A percentile compares a stretch with the other conserved stretches of the same genome.
These are phyloP conservation scores for Coremacera marginata DNA, from an alignment of 2,888 invertebrate species.

Conservation along the genomic window DNA sequence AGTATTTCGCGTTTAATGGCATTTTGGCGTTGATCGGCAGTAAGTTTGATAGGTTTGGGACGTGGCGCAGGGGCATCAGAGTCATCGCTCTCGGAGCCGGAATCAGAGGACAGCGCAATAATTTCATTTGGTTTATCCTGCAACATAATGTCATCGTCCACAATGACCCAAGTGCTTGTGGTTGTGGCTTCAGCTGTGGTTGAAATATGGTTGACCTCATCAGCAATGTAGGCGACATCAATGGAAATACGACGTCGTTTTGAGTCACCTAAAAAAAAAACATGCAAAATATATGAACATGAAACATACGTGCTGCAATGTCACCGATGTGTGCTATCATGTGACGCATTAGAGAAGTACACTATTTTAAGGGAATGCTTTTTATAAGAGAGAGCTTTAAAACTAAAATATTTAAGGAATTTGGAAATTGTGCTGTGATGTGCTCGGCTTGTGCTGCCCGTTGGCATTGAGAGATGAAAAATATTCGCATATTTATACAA, in stretches of 20 bases:
- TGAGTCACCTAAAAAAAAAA: conserved; percentile 43
- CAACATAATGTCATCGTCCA: conserved; percentile 64
- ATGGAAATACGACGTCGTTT: conserved; percentile 56
- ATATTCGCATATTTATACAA: no score
- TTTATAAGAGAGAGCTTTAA: no score
- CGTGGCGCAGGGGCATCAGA: conserved; percentile 15
- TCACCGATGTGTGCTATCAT: no score
- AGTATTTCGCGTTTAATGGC: conserved; percentile 65
- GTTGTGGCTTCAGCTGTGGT: not conserved
- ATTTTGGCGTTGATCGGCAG: conserved; percentile 56
- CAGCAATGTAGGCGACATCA: conserved; percentile 31
- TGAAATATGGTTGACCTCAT: conserved; percentile 45
- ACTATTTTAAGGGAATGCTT: no score
- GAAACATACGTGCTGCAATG: no score
- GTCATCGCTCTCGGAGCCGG: conserved; percentile 45
- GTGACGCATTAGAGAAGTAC: no score
- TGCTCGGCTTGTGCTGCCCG: no score
- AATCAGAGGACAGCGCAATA: conserved; percentile 57
- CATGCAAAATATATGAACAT: not conserved
- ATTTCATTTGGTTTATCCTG: conserved; percentile 47
- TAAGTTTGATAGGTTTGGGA: conserved; percentile 41
- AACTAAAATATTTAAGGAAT: no score
- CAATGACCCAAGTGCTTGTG: conserved; percentile 50
- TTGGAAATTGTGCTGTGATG: no score
- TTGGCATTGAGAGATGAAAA: no score